Base-by-base conservation (phyloP, 1,140 invertebrate genomes). In the Chironomus tepperi region DNA sequence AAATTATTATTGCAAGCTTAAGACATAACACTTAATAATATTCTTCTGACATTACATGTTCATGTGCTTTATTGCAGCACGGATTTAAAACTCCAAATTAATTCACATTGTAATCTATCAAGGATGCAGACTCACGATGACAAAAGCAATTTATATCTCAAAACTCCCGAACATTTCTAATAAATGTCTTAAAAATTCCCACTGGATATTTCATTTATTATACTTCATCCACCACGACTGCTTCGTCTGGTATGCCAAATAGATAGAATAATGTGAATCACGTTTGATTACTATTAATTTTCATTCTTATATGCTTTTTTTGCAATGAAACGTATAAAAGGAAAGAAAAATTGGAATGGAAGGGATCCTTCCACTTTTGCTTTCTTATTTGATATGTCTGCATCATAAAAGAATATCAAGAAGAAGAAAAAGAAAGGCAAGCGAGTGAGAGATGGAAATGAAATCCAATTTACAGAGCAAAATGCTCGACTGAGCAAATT, bases 221-320 rank as follows among this genome's bases (percentile, higher is more conserved):
- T 34, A 9, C 47, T 12, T 57, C 9, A 12, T n/a, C 5, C 15
- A 15, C 15, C 47, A 57, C 24, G 24, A 34, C 47, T 57, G 3
- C 12, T 57, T 15, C 47, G 8, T n/a, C 47, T 57, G 12, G 47
- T 57, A 16, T 70, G 19, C 65, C 7, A 18, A 70, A 6, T 9
- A 70, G 19, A 70, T 70, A 21, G 65, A 70, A 70, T 70, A 70
- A 21, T 21, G 65, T 70, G 65, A 70, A 70, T 70, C 65, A 70
- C 65, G 65, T 70, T 70, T 70, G 65, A 70, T 70, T 70, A 70
- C 65, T 70, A 70, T 70, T 70, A 70, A 70, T 70, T 70, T 70
- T 70, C 65, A 70, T 70, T 70, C 65, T 70, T 70, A 70, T 21
- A 18, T 21, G 16, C 65, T 15, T n/a, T 57, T 34, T 57, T 57